Percentiles rank a stretch among this genome's conserved stretches.
Conservation (phyloP, 1,140 invertebrate species). For the Tyrophagus putrescentiae region DNA sequence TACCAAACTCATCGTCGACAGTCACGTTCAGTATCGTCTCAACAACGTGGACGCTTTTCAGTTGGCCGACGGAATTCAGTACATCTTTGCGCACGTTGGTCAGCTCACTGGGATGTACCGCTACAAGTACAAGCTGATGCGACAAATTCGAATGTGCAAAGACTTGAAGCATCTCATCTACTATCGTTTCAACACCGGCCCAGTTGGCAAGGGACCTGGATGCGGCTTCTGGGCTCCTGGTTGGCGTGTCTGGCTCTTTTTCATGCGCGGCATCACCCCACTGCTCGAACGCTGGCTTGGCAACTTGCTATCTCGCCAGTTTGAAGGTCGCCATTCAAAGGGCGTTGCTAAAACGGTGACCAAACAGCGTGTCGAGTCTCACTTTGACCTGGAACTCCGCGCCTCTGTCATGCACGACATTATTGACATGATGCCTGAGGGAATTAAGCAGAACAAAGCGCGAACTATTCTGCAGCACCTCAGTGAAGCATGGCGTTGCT, state of each 20-base stretch:
- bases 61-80: constrained; percentile 94
- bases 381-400: constrained; percentile 94
- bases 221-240: constrained; percentile 98
- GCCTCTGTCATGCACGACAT: constrained; percentile 99
- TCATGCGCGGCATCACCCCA: constrained; percentile 96
- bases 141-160: constrained; percentile 99
- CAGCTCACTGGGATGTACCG: constrained; percentile 99
- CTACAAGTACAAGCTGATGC: constrained; percentile 99
- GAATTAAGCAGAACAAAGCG: constrained; percentile 99
- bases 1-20: constrained; percentile 96
- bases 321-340: constrained; percentile 97
- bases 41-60: constrained; percentile 99
- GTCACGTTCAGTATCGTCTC: constrained; percentile 94
- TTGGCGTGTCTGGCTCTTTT: constrained; percentile 99
- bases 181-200: constrained; percentile 97
- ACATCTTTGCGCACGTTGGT: constrained; percentile 97
- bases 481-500: constrained; percentile 97
- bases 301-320: constrained; percentile 91
- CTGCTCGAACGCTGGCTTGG: constrained; percentile 93
- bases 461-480: constrained; percentile 96
- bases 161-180: constrained; percentile 99
- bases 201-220: constrained; percentile 95
- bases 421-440: constrained; percentile 99
- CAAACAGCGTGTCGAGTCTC: constrained; percentile 96
- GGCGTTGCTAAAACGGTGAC: constrained; percentile 98